Evolutionary conservation across 1,140 invertebrate genomes (phyloP).

Genomic region (Cheumatopsyche charites): DNA sequence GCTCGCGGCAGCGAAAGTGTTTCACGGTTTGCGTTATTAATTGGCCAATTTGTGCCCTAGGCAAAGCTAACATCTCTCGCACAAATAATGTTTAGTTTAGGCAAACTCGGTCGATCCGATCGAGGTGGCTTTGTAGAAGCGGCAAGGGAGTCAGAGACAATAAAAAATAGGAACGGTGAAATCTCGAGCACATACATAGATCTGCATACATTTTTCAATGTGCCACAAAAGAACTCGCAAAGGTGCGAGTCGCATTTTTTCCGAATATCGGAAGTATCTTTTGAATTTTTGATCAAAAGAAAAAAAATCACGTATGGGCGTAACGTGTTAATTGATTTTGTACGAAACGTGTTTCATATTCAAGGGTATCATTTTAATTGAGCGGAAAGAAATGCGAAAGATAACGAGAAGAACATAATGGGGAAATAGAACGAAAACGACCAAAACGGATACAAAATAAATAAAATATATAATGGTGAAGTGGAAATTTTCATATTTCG

Average conservation of each 20-base stretch:
- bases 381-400: not conserved
- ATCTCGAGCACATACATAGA: not conserved
- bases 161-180: not conserved
- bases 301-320: constrained; percentile 1
- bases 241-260: too few relatives aligned
- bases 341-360: not conserved
- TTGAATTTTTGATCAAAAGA: not conserved
- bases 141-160: not conserved
- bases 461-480: not conserved
- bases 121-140: not conserved
- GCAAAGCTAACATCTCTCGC: not conserved
- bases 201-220: too few relatives aligned
- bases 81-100: constrained; percentile 16
- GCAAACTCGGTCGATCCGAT: not conserved
- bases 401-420: not conserved
- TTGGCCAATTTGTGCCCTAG: constrained; percentile 5
- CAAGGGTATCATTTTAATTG: constrained; percentile 2
- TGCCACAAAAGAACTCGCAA: too few relatives aligned
- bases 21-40: constrained; percentile 10
- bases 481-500: not conserved
- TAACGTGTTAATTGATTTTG: constrained; percentile 12
- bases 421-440: not conserved
- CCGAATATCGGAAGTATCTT: not conserved
- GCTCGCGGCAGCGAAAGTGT: too few relatives aligned
- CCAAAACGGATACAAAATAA: not conserved